Percentiles rank a stretch among this genome's conserved stretches.
phyloP scores from a whole-genome alignment of 2,888 invertebrate species.

The Chrysolina americana region DNA sequence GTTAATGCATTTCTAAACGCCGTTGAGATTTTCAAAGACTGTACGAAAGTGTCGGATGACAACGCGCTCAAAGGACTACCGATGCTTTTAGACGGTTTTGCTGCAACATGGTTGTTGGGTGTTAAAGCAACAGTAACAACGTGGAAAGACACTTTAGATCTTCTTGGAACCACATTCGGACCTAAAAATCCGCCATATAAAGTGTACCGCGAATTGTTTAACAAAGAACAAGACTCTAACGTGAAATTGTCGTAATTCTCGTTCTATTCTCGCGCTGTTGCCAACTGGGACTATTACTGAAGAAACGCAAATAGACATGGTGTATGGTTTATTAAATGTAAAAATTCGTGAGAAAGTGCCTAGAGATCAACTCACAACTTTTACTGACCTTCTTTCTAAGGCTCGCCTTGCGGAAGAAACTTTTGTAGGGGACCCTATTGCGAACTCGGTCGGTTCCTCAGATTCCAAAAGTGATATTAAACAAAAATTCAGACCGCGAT shows the following conservation, averaged over 20 bases:
- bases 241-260: conserved; percentile 22
- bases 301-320: conserved; percentile 31
- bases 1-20: too few species aligned
- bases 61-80: too few species aligned
- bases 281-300: conserved; percentile 23
- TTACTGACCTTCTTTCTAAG: conserved; percentile 21
- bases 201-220: conserved; percentile 14
- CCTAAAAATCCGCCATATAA: conserved; percentile 13
- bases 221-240: conserved; percentile 11
- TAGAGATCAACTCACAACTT: background rate
- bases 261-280: conserved; percentile 27
- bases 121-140: background rate
- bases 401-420: background rate
- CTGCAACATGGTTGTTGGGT: background rate
- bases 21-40: too few species aligned
- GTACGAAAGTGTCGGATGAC: too few species aligned
- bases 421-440: background rate
- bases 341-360: conserved; percentile 33
- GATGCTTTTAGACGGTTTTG: background rate
- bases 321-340: conserved; percentile 32
- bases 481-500: conserved; percentile 1
- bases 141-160: background rate
- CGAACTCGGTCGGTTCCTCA: background rate
- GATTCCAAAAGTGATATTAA: background rate
- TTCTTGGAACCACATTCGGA: background rate